Base-by-base conservation (phyloP, 2,888 invertebrate genomes). In the Parasteatoda lunata region DNA sequence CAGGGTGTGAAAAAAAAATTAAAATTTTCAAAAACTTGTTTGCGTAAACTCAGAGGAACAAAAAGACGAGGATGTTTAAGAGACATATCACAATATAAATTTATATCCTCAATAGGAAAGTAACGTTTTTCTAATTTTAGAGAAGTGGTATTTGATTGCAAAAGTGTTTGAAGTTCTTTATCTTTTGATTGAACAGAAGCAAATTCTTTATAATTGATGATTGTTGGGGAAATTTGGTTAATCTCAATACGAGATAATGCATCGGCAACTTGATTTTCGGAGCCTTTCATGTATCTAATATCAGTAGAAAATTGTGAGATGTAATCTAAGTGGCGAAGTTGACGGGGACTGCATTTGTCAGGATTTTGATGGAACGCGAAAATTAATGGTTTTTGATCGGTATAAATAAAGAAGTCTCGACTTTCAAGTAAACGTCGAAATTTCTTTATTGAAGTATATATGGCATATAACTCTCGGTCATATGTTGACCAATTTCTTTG, bases 321-420 rank as follows among this genome's bases (percentile, higher is more conserved):
- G 30, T 30, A 30, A 30, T 30, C 30, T 30, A 30, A 30, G 30
- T 30, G 30, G 30, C 30, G 30, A 30, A 30, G 30, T 30, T 30
- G 30, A 30, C 30, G 2, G 30, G 30, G 30, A 30, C 30, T 30
- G 30, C 30, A 30, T 30, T 30, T 30, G 30, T 30, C 30, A 59
- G 65, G 11, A 7, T 51, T 49, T 72, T 91, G 79, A 91, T 90
- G 91, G 91, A 3, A 91, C 90, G 92, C 77, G 1, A 15, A 80
- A 30, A 15, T 80, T 52, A 70, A n/a, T 30, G 72, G 72, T 47
- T 84, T 88, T 65, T 88, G 84, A 66, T 84, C 79, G 8, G 84
- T 88, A 64, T 69, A 88, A n/a, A 84, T 84, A 45, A 49, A 5
- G 52, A 84, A 78, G 13, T 52, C n/a, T 30, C 83, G 2, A 7